phyloP scores from a whole-genome alignment of 2,113 vertebrate species.

The Hepsetus odoe region DNA sequence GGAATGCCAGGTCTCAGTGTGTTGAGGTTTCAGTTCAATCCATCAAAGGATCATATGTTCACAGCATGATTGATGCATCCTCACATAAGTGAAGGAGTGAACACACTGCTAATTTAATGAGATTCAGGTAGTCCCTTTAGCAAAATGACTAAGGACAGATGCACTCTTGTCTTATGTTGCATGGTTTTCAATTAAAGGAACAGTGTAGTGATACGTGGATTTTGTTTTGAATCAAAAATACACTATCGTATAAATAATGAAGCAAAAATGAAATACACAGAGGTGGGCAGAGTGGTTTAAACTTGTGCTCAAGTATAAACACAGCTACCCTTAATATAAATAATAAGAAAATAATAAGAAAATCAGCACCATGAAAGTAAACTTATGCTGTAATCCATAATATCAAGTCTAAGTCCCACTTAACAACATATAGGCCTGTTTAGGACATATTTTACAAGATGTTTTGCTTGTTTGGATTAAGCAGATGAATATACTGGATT shows the following conservation, averaged over 20 bases:
- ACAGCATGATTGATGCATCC: conserved; percentile 55
- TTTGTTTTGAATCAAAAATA: too few species aligned
- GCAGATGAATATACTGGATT: too few species aligned
- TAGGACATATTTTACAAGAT: too few species aligned
- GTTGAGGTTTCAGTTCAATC: conserved; percentile 36
- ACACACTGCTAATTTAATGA: conserved; percentile 19
- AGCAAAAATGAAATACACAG: background rate
- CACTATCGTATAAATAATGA: background rate
- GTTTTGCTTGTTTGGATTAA: too few species aligned
- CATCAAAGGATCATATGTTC: conserved; percentile 44
- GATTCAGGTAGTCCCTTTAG: background rate
- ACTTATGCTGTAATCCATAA: too few species aligned
- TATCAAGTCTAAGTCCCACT: too few species aligned
- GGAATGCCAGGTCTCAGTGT: conserved; percentile 47
- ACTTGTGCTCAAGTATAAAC: too few species aligned
- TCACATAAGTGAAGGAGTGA: conserved; percentile 38
- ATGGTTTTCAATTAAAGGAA: background rate
- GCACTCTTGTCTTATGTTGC: background rate
- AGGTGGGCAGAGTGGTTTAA: background rate
- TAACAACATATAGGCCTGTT: too few species aligned
- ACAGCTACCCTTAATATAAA: background rate
- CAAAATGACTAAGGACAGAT: conserved; percentile 9
- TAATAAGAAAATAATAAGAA: background rate
- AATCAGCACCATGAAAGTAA: too few species aligned
- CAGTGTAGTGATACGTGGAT: too few species aligned